Evolutionary conservation across 2,888 invertebrate genomes (phyloP), one percentile per base, ranked within the genome.

Genomic region (Chironomus tentans): DNA sequence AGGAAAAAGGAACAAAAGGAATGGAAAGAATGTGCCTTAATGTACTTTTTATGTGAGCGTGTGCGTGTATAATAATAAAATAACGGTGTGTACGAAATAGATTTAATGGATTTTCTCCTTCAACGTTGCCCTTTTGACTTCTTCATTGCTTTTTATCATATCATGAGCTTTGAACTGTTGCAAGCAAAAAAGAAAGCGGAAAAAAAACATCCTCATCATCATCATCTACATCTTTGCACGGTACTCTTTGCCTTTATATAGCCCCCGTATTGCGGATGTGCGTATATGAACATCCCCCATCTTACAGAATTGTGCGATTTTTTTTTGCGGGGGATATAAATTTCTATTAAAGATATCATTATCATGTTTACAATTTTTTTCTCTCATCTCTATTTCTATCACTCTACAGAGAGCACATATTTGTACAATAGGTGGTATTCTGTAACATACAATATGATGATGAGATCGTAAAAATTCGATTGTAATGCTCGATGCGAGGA

Each of bases 311-410:
- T n/a, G n/a, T 18, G 56, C n/a, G 2, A 0, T 50, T n/a, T 15
- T 56, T 15, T 18, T 18, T 18, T 15, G 56, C 2, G 47, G 18
- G 62, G 68, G 28, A 74, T 74, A 74, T 74, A 74, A 74, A 74
- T 74, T 74, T 74, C 74, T 68, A 74, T 74, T 74, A 74, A 38
- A 38, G 74, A 74, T 74, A 74, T 74, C 74, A 74, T 74, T 74
- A 74, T 74, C 74, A 46, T 74, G 74, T 74, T 74, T 74, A 74
- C 74, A 68, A 74, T 74, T 68, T 48, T 12, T 7, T 56, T 15
- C 18, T 56, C 3, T 56, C 15, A 50, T 50, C 15, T 50, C 50
- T 13, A 13, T 50, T 50, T 50, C 50, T 50, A 18, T 56, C 56
- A 18, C n/a, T 56, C 38, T 56, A 56, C 56, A n/a, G 56, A 56